A percentile compares a stretch with the other conserved stretches of the same genome.
Conservation (phyloP, 2,888 invertebrate genomes). For the Xestia sexstrigata region DNA sequence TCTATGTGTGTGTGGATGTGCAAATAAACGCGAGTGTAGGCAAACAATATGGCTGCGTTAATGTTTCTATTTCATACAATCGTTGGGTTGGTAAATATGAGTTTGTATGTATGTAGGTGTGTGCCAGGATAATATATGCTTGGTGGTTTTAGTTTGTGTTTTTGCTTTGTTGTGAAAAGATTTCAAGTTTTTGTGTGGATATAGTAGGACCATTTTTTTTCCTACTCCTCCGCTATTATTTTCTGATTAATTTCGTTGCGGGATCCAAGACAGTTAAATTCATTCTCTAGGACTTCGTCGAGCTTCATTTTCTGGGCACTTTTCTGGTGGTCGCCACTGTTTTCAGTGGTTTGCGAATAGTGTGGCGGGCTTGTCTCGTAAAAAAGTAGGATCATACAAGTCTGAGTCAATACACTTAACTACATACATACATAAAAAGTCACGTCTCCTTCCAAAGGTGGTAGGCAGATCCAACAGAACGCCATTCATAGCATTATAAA, state of each 20-base stretch:
- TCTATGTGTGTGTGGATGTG: constrained; percentile 21
- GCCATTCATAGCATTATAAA: no score
- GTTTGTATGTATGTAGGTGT: constrained; percentile 9
- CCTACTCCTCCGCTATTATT: no score
- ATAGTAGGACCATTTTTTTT: background rate
- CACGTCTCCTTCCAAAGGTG: background rate
- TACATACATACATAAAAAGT: background rate
- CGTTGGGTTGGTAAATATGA: constrained; percentile 33
- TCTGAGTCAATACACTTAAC: background rate
- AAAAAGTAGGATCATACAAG: background rate
- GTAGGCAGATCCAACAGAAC: background rate
- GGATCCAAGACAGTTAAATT: no score
- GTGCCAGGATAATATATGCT: constrained; percentile 6
- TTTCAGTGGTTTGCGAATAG: no score
- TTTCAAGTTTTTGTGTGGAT: background rate
- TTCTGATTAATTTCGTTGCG: no score
- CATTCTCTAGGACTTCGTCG: no score
- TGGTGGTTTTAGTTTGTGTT: background rate
- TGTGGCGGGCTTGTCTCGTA: no score
- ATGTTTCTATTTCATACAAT: constrained; percentile 67
- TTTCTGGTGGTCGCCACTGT: no score
- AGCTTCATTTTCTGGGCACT: no score
- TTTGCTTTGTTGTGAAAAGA: background rate
- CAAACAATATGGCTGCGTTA: constrained; percentile 62
- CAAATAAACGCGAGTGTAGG: constrained; percentile 61